Conservation (phyloP, 2,888 invertebrate species). For the Gortyna flavago region DNA sequence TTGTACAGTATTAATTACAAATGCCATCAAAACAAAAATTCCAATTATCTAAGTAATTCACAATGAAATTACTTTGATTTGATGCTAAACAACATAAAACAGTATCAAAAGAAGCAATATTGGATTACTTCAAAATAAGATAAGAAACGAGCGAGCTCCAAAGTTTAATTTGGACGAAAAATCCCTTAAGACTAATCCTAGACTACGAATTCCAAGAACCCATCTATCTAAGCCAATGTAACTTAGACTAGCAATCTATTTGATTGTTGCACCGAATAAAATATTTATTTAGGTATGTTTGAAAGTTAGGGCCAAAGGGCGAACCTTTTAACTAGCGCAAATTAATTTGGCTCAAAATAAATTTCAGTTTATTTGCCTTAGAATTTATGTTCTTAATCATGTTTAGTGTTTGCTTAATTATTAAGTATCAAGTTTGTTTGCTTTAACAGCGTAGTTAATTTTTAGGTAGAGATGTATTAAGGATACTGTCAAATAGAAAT, state of each 20-base stretch:
- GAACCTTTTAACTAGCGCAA: constrained; percentile 37
- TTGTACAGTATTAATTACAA: neutral
- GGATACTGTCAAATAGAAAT: neutral
- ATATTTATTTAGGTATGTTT: constrained; percentile 60
- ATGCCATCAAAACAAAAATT: neutral
- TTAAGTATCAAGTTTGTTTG: constrained; percentile 6
- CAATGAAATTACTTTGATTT: constrained; percentile 13
- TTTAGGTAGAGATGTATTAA: neutral
- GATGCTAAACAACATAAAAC: neutral
- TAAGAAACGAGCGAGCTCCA: constrained; percentile 18
- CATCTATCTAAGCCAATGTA: constrained; percentile 31
- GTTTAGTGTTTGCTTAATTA: constrained; percentile 39
- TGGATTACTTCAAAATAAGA: constrained; percentile 27
- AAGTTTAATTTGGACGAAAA: constrained; percentile 39
- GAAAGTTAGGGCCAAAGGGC: constrained; percentile 36
- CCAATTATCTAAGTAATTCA: constrained; percentile 1
- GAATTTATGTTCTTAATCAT: constrained; percentile 47
- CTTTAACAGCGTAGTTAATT: neutral
- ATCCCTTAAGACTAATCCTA: constrained; percentile 31
- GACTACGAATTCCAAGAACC: constrained; percentile 21
- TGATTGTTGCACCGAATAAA: constrained; percentile 56
- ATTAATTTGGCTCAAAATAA: constrained; percentile 47
- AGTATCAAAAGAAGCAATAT: constrained; percentile 15
- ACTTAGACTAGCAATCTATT: constrained; percentile 52
- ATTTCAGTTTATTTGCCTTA: constrained; percentile 37